Conservation (phyloP, 2,797 vertebrate genomes). For the Sebastes vulpes region DNA sequence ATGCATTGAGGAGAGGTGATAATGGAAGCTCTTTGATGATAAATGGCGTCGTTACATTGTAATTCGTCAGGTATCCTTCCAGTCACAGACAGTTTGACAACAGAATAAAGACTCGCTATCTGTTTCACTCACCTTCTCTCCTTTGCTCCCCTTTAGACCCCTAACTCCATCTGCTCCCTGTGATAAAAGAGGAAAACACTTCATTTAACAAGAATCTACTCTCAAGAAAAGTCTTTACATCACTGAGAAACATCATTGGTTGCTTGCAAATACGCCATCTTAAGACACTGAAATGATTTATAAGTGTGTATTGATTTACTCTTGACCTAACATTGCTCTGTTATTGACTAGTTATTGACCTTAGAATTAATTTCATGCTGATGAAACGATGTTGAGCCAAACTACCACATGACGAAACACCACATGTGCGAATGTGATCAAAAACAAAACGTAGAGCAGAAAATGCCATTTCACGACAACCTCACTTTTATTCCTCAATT, state of each 20-base stretch:
- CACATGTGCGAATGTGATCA: background rate
- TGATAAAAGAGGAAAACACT: background rate
- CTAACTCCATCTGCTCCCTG: constrained; percentile 94
- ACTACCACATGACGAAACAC: constrained; percentile 2
- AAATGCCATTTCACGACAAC: background rate
- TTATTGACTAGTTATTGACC: constrained; percentile 51
- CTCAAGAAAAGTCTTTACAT: background rate
- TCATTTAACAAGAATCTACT: background rate
- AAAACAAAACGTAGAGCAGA: constrained; percentile 13
- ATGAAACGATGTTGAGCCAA: constrained; percentile 20
- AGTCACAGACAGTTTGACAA: constrained; percentile 18
- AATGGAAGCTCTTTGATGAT: constrained; percentile 20
- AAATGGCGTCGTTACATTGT: constrained; percentile 20
- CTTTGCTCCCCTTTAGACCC: constrained; percentile 93
- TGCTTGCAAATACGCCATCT: background rate
- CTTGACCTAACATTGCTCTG: constrained; percentile 41
- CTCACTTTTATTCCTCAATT: constrained; percentile 11
- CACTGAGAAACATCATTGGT: background rate
- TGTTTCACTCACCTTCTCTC: constrained; percentile 89
- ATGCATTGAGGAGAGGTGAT: constrained; percentile 25
- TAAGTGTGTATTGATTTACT: constrained; percentile 54
- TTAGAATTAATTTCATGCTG: constrained; percentile 43
- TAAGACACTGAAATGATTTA: constrained; percentile 38
- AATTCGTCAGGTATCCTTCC: constrained; percentile 8
- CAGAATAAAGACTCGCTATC: background rate